Evolutionary conservation across 2,888 invertebrate genomes (phyloP).

Genomic region (Zaprionus lineosus): DNA sequence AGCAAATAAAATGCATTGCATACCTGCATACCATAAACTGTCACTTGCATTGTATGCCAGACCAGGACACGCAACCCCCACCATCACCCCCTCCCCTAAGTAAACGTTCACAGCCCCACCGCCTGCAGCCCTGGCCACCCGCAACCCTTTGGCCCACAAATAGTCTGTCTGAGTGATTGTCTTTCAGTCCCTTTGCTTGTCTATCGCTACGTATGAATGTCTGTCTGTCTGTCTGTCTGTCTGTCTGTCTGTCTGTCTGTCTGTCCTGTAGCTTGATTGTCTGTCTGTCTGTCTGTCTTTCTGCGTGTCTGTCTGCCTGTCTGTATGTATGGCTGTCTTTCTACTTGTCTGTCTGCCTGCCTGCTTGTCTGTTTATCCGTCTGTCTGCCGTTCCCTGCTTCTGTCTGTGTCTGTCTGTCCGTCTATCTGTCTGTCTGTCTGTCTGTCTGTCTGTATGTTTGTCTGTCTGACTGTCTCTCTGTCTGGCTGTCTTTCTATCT

Average conservation of each 20-base stretch:
- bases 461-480: slow-evolving; percentile 13
- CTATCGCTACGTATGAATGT: too few relatives aligned
- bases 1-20: slow-evolving; percentile 76
- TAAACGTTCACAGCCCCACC: too few relatives aligned
- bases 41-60: slow-evolving; percentile 61
- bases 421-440: slow-evolving; percentile 13
- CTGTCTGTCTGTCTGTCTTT: slow-evolving; percentile 12
- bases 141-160: too few relatives aligned
- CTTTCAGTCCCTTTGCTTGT: too few relatives aligned
- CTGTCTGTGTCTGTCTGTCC: not conserved
- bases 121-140: too few relatives aligned
- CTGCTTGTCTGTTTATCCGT: too few relatives aligned
- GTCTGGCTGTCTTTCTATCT: slow-evolving; percentile 24
- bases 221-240: slow-evolving; percentile 2
- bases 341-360: slow-evolving; percentile 16
- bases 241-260: slow-evolving; percentile 1
- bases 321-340: slow-evolving; percentile 24
- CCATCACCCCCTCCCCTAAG: not conserved
- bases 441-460: not conserved
- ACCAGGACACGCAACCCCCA: slow-evolving; percentile 23
- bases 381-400: too few relatives aligned
- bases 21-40: slow-evolving; percentile 76
- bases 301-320: slow-evolving; percentile 5
- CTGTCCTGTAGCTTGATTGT: not conserved
- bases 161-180: too few relatives aligned